A percentile compares a stretch with the other conserved stretches of the same genome.
Evolutionary conservation across 2,113 vertebrate species (phyloP).

Genomic region (Azemiops feae): DNA sequence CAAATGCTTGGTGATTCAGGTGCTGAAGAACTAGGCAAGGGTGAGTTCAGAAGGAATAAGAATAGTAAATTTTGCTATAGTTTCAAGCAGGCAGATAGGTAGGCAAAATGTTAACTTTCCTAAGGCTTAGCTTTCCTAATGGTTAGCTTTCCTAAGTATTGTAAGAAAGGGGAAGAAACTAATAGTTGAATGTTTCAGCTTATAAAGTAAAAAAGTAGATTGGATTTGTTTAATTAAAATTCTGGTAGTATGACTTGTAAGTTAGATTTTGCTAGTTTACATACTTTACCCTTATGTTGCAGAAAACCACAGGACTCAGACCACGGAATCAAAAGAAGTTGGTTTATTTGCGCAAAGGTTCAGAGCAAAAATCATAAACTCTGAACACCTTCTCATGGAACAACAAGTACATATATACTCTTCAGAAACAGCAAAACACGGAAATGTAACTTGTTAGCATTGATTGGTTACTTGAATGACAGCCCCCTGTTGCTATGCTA

Average conservation of each 20-base stretch:
- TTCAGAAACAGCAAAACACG: no score
- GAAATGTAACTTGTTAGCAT: no score
- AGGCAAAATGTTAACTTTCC: background rate
- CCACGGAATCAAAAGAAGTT: no score
- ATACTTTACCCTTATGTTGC: background rate
- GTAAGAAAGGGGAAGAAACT: background rate
- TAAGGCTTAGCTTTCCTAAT: no score
- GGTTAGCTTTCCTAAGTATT: background rate
- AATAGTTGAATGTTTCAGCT: background rate
- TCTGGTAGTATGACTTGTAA: background rate
- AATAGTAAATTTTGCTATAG: background rate
- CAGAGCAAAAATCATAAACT: no score
- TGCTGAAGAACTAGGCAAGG: background rate
- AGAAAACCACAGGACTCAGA: no score
- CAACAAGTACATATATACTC: no score
- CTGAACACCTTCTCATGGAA: no score
- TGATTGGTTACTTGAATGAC: no score
- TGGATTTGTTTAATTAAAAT: background rate
- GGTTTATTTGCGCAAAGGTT: no score
- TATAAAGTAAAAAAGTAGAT: background rate
- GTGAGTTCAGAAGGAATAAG: background rate
- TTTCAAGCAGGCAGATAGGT: background rate
- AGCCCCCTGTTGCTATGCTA: no score
- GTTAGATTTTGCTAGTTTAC: background rate
- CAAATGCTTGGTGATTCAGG: background rate